Evolutionary conservation across 2,113 vertebrate species (phyloP), one percentile per base, ranked within the genome.

Genomic region (Gadus chalcogrammus): DNA sequence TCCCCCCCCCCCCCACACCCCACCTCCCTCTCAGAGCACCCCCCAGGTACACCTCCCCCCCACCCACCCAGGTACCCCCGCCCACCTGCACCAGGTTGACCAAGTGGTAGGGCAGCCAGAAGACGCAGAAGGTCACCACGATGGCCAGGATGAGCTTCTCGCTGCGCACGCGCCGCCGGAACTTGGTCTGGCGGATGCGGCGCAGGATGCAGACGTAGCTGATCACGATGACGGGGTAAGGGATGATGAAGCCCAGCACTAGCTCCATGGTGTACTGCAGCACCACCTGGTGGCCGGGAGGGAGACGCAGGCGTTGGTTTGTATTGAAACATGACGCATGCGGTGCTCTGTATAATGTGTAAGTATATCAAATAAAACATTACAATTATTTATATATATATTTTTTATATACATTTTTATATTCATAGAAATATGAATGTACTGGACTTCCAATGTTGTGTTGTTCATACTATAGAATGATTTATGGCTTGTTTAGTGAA

Each of bases 91-190:
- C 72, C 58, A 94, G 69, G 80, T 96, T 96, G 81, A 95, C 78
- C 0, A 89, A 0, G 58, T 97, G 94, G 86, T 97, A 96, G 1
- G 95, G 95, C n/a, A 93, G 67, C 95, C 95, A 97, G 62, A 96
- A 90, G 67, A 94, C 20, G 35, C 92, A 93, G 64, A 97, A 97
- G 56, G 92, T 92, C 69, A 94, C 63, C 69, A 97, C 91, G 3
- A 97, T 94, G 81, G 91, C 88, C 61, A 93, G 81, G 72, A 96
- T 95, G 31, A 97, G 89, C 8, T 94, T 93, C 71, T 94, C 93
- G 0, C 92, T 94, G 5, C 92, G 89, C 9, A 91, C 76, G 38
- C 90, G 83, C 0, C 92, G 82, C 2, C 76, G 81, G 72, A 94
- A 93, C 66, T 79, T 92, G 15, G 90, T 91, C 13, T 88, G 85